phyloP scores from a whole-genome alignment of 2,797 vertebrate genomes.

The Typhlichthys eigenmanni region DNA sequence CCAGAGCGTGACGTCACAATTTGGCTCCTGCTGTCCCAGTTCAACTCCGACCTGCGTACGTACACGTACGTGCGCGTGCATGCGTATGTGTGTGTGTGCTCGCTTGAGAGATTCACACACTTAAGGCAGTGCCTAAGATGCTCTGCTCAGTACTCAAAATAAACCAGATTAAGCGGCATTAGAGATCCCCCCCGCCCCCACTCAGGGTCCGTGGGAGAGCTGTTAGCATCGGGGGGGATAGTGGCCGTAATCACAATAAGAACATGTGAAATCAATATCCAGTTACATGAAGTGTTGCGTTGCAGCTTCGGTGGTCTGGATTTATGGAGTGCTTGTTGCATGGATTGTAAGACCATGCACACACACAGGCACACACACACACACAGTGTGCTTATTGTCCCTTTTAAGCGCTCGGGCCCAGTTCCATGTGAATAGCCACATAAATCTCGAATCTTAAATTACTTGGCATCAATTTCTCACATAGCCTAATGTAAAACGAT shows the following conservation, averaged over 20 bases:
- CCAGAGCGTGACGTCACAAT: slow-evolving; percentile 15
- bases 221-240: slow-evolving; percentile 17
- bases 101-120: background rate
- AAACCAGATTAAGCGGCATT: slow-evolving; percentile 29
- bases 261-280: slow-evolving; percentile 33
- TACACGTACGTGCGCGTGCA: slow-evolving; percentile 8
- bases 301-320: slow-evolving; percentile 16
- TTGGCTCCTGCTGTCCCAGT: slow-evolving; percentile 7
- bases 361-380: background rate
- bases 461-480: background rate
- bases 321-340: slow-evolving; percentile 25
- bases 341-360: slow-evolving; percentile 10
- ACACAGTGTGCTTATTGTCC: slow-evolving; percentile 4
- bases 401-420: background rate
- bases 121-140: slow-evolving; percentile 16
- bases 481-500: background rate
- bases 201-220: background rate
- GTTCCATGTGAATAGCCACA: background rate
- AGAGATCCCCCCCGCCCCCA: background rate
- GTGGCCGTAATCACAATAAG: slow-evolving; percentile 3
- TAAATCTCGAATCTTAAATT: background rate
- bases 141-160: slow-evolving; percentile 24
- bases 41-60: background rate
- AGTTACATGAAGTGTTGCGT: slow-evolving; percentile 25
- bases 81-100: background rate